A percentile compares a stretch with the other conserved stretches of the same genome.
phyloP scores from a whole-genome alignment of 2,888 invertebrate species.

The Rutpela maculata region DNA sequence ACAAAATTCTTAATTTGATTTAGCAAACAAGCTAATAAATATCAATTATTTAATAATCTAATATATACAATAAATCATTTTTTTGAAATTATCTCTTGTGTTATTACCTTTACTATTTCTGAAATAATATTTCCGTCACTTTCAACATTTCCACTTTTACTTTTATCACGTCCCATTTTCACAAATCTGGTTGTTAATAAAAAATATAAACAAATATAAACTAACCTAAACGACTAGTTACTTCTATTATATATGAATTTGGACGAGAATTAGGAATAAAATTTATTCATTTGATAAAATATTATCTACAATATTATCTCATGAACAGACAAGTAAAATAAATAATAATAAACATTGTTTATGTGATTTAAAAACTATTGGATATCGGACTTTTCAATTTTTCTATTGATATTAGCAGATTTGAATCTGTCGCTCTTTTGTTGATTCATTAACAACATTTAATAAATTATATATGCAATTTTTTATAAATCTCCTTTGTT shows the following conservation, averaged over 20 bases:
- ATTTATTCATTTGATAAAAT: not conserved
- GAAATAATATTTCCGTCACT: slow-evolving; percentile 48
- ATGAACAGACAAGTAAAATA: not conserved
- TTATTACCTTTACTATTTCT: slow-evolving; percentile 45
- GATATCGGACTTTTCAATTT: not conserved
- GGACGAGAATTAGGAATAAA: not conserved
- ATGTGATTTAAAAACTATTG: not conserved
- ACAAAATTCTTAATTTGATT: too few relatives aligned
- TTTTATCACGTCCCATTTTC: slow-evolving; percentile 19
- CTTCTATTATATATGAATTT: not conserved
- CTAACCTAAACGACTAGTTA: not conserved
- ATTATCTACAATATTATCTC: not conserved
- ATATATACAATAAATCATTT: not conserved
- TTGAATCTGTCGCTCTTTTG: not conserved
- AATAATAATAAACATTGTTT: not conserved
- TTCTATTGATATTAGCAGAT: not conserved
- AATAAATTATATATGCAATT: too few relatives aligned
- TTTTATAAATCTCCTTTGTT: too few relatives aligned
- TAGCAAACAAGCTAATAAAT: too few relatives aligned
- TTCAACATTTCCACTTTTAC: not conserved
- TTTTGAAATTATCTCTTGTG: not conserved
- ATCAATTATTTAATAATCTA: too few relatives aligned
- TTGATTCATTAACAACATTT: too few relatives aligned
- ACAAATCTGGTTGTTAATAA: not conserved
- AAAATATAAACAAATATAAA: not conserved